Base-by-base conservation (phyloP, 2,888 invertebrate species). In the Atrina japonica region DNA sequence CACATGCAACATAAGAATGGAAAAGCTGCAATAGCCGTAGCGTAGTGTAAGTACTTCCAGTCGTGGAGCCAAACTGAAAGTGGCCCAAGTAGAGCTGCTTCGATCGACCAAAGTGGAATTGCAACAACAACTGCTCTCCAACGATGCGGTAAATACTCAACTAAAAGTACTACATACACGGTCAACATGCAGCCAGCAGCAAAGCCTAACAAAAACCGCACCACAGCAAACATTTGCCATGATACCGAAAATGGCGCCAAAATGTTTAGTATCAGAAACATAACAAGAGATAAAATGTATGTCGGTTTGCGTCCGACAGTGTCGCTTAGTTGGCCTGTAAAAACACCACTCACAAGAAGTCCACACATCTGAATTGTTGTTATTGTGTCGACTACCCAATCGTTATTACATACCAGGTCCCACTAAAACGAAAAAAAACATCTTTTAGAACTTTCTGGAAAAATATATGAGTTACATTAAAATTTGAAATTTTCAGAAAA, bases 181-280 rank as follows among this genome's bases (percentile, higher is more conserved):
- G 11, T 11, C 29, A 14, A 11, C 30, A n/a, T 11, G 64, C 70
- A 21, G 78, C 43, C 9, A n/a, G n/a, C n/a, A n/a, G n/a, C n/a
- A n/a, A n/a, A n/a, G n/a, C 83, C 83, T 18, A 80, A 76, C n/a
- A 80, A 47, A 59, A 75, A 80, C 27, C 82, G 35, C 56, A 84
- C 41, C 2, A 59, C 76, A 0, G 83, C 73, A 53, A 83, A 84
- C 80, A 84, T 81, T 55, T 76, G 67, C 84, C 84, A 84, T 41
- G 70, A 68, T 7, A 71, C 65, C 3, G 83, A 79, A 58, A 84
- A 83, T 14, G 49, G 23, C 6, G 69, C 58, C 0, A 64, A 18
- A 7, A 64, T 11, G 43, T 70, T 70, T 0, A 43, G 41, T 14
- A 66, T n/a, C 0, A 29, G 1, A 25, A 66, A 29, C 3, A 59